Base-by-base conservation (phyloP, 2,113 vertebrate species). In the Varanus komodoensis region DNA sequence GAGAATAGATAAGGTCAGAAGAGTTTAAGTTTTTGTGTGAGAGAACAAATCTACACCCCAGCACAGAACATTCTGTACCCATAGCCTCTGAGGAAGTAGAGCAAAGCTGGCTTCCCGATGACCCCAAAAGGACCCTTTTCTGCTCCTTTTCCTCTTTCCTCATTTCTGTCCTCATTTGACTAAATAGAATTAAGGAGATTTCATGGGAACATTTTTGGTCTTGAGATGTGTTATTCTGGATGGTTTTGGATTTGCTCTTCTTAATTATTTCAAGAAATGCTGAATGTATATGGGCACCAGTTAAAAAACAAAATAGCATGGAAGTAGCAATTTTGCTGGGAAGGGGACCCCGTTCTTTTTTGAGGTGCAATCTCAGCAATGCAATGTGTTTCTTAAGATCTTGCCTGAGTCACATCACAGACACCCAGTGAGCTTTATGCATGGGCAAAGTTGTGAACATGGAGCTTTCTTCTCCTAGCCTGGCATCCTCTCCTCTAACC, bases 41-140 rank as follows among this genome's bases (percentile, higher is more conserved):
- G 48, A 57, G 64, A 86, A 71, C 5, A 15, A 29, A 78, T 71
- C 44, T 69, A 57, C 23, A 21, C 38, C 34, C 34, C 25, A 44
- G 15, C 12, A 34, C 61, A 78, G 82, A 79, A 86, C 75, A 80
- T 86, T 89, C 48, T 85, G 75, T 90, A 44, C 34, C 50, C 6
- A 44, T 80, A n/a, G 38, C 80, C 34, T 89, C 73, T 83, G 23
- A 44, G n/a, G 38, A 21, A 79, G 23, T 80, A 8, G 44, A 54
- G 25, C 32, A 50, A 84, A 68, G 29, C 71, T 5, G 11, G 38
- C 69, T 64, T 64, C 19, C 57, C 15, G 34, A 50, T 73, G 77
- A 90, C 17, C 64, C 15, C 27, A 2, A 50, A 79, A 69, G 54
- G 1, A 80, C 68, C 1, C 25, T 79, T 79, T 79, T 17, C 14